Evolutionary conservation across 1,140 invertebrate species (phyloP).

Genomic region (Maniola jurtina): DNA sequence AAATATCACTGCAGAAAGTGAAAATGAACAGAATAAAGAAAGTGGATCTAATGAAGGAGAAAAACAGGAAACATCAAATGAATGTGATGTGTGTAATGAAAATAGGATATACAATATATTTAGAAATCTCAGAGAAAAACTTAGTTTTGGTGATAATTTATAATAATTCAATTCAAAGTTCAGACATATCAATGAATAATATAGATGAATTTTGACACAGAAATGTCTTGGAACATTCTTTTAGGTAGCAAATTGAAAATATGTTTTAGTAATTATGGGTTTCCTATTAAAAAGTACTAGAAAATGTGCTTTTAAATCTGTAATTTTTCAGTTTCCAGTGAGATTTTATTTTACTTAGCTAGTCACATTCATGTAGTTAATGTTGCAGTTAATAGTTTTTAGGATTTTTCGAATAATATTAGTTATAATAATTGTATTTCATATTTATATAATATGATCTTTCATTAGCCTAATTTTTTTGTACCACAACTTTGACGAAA

Average conservation of each 20-base stretch:
- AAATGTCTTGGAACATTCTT: no score
- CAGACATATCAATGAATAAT: neutral
- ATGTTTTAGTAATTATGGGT: no score
- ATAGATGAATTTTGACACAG: no score
- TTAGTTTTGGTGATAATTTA: conserved; percentile 46
- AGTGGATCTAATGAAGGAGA: conserved; percentile 18
- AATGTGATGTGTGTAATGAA: conserved; percentile 58
- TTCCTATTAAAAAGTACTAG: neutral
- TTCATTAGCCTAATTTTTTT: no score
- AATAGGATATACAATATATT: conserved; percentile 59
- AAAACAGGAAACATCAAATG: conserved; percentile 20
- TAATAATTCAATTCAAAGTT: conserved; percentile 11
- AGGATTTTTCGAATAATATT: neutral
- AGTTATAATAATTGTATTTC: neutral
- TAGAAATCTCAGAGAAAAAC: conserved; percentile 59
- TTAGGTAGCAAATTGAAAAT: no score
- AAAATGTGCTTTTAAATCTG: neutral
- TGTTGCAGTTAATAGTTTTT: neutral
- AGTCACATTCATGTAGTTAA: neutral
- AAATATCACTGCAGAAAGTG: conserved; percentile 14
- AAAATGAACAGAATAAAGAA: conserved; percentile 12
- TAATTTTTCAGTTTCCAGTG: neutral
- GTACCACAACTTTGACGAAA: no score
- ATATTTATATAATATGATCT: neutral
- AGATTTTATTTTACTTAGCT: neutral